Conservation (phyloP, 2,888 invertebrate species). For the Standfussiana lucernea region DNA sequence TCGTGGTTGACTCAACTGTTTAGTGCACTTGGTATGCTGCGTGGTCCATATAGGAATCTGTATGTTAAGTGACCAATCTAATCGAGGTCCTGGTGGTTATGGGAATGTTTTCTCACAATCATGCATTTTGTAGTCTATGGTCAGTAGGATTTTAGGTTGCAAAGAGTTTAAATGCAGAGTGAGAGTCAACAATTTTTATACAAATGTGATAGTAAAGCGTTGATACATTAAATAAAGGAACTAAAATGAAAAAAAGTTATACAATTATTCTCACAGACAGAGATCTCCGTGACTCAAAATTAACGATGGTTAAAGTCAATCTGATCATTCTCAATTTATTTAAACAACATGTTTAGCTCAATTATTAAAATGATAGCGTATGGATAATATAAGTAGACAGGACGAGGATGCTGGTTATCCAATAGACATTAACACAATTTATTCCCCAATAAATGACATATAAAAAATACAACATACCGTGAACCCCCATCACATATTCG, state of each 20-base stretch:
- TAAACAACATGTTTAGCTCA: not conserved
- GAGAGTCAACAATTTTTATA: not conserved
- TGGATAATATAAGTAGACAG: too few relatives aligned
- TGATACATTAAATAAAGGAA: not conserved
- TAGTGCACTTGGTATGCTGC: slow-evolving; percentile 41
- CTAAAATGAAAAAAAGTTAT: not conserved
- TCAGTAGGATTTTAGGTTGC: not conserved
- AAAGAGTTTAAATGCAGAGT: not conserved
- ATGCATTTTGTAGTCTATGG: not conserved
- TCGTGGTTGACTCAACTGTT: slow-evolving; percentile 32
- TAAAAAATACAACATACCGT: not conserved
- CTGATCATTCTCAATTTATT: not conserved
- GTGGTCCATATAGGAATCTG: slow-evolving; percentile 32
- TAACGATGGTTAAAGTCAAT: not conserved
- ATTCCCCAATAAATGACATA: not conserved
- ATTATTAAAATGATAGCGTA: not conserved
- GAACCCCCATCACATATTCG: not conserved
- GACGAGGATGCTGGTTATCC: not conserved
- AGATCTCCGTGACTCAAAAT: not conserved
- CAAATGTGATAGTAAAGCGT: not conserved
- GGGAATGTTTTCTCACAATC: slow-evolving; percentile 20
- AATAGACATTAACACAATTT: not conserved
- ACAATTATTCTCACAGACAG: not conserved
- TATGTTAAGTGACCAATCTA: slow-evolving; percentile 32
- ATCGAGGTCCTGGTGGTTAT: slow-evolving; percentile 13